Evolutionary conservation across 2,113 vertebrate species (phyloP).

Genomic region (Micronycteris hirsuta): DNA sequence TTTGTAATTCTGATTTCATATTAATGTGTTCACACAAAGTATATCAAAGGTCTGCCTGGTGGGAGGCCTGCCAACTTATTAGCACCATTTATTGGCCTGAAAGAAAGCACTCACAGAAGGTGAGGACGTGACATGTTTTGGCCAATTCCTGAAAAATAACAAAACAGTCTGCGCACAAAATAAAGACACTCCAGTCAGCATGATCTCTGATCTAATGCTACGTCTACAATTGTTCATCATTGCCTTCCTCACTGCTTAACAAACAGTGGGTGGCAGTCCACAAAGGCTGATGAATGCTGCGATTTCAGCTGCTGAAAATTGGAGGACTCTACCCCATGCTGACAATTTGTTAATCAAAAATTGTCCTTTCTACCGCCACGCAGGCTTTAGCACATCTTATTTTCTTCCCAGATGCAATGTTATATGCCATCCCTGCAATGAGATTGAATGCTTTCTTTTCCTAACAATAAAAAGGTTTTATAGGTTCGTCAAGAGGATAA

Average conservation of each 20-base stretch:
- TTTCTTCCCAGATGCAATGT: background rate
- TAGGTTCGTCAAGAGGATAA: conserved; percentile 37
- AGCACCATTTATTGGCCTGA: background rate
- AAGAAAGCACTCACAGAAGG: conserved; percentile 3
- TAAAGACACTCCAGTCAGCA: background rate
- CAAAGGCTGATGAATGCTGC: conserved; percentile 52
- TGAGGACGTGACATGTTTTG: background rate
- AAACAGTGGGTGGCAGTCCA: background rate
- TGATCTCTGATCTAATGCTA: background rate
- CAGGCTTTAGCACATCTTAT: conserved; percentile 25
- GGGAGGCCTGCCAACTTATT: background rate
- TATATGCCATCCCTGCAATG: background rate
- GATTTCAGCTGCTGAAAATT: conserved; percentile 57
- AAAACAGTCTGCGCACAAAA: background rate
- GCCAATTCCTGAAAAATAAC: background rate
- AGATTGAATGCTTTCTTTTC: background rate
- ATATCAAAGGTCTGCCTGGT: background rate
- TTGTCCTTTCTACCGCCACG: background rate
- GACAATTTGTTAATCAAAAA: conserved; percentile 57
- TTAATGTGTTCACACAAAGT: background rate
- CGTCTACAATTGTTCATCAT: background rate
- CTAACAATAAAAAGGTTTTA: background rate
- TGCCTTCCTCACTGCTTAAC: background rate
- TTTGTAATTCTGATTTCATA: background rate
- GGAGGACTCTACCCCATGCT: background rate